Percentiles rank a stretch among this genome's conserved stretches.
These are phyloP conservation scores for Poeciliopsis turneri DNA, from an alignment of 2,797 vertebrate genomes.

Conservation along the genomic window DNA sequence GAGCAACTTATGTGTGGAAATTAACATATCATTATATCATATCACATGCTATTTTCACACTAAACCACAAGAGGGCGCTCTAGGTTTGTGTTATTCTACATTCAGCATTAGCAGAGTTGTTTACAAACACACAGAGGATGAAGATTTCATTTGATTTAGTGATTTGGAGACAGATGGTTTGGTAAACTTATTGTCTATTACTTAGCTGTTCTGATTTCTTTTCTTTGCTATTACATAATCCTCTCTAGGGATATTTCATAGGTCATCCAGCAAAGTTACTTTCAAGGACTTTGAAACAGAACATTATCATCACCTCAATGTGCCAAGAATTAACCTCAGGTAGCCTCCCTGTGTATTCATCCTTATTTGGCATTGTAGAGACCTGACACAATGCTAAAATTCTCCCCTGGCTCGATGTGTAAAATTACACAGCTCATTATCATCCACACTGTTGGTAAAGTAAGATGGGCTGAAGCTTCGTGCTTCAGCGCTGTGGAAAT, in stretches of 20 bases:
- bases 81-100: no score
- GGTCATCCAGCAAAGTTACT: constrained; percentile 27
- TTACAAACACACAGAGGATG: no score
- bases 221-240: constrained; percentile 26
- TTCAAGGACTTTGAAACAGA: constrained; percentile 39
- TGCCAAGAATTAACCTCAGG: constrained; percentile 25
- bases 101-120: no score
- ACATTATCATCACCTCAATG: constrained; percentile 8
- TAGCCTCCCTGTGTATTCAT: constrained; percentile 21
- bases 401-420: constrained; percentile 31
- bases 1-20: no score
- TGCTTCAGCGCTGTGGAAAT: constrained; percentile 22
- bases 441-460: constrained; percentile 47
- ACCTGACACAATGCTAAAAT: constrained; percentile 15
- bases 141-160: no score
- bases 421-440: constrained; percentile 46
- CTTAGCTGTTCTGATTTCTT: constrained; percentile 17
- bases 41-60: no score
- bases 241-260: constrained; percentile 31
- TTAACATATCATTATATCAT: no score
- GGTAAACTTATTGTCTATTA: neutral
- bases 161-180: no score
- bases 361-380: constrained; percentile 42
- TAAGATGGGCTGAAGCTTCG: constrained; percentile 31
- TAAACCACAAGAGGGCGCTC: no score